Evolutionary conservation across 2,113 vertebrate genomes (phyloP).

Genomic region (Rhinopithecus roxellana): DNA sequence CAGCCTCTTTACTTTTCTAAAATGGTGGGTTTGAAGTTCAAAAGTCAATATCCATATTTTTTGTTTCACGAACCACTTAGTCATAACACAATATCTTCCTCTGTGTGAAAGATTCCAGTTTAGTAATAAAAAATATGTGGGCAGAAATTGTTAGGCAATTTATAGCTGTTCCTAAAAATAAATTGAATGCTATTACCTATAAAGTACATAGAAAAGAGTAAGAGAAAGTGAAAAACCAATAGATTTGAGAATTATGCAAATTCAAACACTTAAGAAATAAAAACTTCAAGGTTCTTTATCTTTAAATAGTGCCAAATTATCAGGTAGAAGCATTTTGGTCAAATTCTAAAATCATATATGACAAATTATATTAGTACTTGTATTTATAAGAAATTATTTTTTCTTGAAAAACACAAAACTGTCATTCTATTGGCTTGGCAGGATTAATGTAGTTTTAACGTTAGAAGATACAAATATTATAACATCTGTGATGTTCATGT

Average conservation of each 20-base stretch:
- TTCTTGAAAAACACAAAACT: not conserved
- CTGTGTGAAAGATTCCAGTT: not conserved
- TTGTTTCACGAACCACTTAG: not conserved
- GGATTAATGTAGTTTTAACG: not conserved
- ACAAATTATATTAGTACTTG: not conserved
- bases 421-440: not conserved
- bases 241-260: not conserved
- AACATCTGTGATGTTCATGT: not conserved
- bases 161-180: slow-evolving; percentile 27
- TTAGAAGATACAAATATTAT: not conserved
- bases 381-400: not conserved
- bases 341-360: slow-evolving; percentile 11
- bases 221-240: not conserved
- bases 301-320: not conserved
- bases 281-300: not conserved
- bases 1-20: slow-evolving; percentile 1
- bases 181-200: not conserved
- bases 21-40: not conserved
- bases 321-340: not conserved
- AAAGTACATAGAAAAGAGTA: not conserved
- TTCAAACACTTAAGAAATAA: not conserved
- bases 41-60: slow-evolving; percentile 33
- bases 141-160: not conserved
- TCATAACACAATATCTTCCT: not conserved
- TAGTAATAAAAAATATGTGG: not conserved